Base-by-base conservation (phyloP, 2,888 invertebrate species). In the Hydrotaea cyrtoneurina region DNA sequence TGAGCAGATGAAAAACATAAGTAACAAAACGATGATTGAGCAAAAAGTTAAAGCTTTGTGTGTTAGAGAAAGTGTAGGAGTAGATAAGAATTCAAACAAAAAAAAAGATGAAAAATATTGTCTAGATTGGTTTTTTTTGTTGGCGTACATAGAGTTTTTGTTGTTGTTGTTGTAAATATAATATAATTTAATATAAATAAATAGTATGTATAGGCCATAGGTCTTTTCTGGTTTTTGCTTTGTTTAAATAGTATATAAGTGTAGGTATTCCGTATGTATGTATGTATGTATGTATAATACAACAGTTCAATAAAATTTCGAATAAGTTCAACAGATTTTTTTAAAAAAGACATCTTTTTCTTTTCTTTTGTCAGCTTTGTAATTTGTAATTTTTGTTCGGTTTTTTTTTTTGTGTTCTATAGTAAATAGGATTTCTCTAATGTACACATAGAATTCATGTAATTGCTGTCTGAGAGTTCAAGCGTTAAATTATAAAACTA, bases 301-400 rank as follows among this genome's bases (percentile, higher is more conserved):
- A 82, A 85, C 85, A 85, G 31, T 77, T 80, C 19, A 85, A 85
- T 85, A 85, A 85, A 82, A 79, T 80, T 81, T 82, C 21, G 69
- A 71, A 84, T 81, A 75, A 84, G 74, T 81, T 84, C 78, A 84
- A 84, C 84, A 78, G 57, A 74, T 57, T 55, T 75, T n/a, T 73
- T 77, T 79, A 82, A 31, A 31, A 66, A 62, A 80, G 36, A 78
- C 71, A 0, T 69, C 53, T 11, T 43, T 31, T 31, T 31, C 7
- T n/a, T n/a, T n/a, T 2, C 7, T 31, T 31, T 39, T 39, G 39
- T 39, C 39, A 1, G 39, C 39, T 39, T n/a, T 46, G 31, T 31
- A 31, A 31, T 31, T 31, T 31, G 2, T 31, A 2, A 7, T 46
- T 69, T 4, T 26, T 50, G 59, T 74, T 59, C 46, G 17, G 23